Percentiles rank a stretch among this genome's conserved stretches.
Evolutionary conservation across 2,888 invertebrate genomes (phyloP).

Genomic region (Pheosia tremula): DNA sequence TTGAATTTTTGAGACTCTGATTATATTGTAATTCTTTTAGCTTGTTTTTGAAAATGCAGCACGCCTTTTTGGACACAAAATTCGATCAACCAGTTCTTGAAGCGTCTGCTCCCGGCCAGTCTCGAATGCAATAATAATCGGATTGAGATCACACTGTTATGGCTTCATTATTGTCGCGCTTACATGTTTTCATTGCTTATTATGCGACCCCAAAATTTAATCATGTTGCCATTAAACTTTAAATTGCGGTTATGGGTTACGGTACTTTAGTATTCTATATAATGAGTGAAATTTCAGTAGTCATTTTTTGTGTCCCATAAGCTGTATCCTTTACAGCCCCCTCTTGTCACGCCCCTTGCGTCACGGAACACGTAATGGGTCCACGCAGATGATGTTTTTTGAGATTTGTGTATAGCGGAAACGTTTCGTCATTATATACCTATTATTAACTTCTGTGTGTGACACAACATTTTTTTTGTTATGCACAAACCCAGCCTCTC

Average conservation of each 20-base stretch:
- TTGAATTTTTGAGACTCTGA: conserved; percentile 50
- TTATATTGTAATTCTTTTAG: conserved; percentile 55
- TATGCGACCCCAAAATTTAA: conserved; percentile 35
- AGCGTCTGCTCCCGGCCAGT: conserved; percentile 38
- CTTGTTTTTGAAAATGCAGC: conserved; percentile 45
- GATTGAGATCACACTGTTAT: conserved; percentile 53
- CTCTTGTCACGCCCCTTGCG: conserved; percentile 47
- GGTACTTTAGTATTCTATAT: conserved; percentile 31
- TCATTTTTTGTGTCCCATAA: conserved; percentile 34
- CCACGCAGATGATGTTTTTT: conserved; percentile 62
- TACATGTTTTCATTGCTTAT: conserved; percentile 35
- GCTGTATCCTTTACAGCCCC: conserved; percentile 29
- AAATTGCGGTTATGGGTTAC: conserved; percentile 36
- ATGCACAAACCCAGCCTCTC: conserved; percentile 68
- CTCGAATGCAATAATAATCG: conserved; percentile 46
- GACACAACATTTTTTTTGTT: conserved; percentile 72
- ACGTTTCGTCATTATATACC: conserved; percentile 78
- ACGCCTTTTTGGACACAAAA: conserved; percentile 41
- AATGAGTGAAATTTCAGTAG: conserved; percentile 31
- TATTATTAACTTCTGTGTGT: conserved; percentile 73
- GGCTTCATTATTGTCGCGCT: conserved; percentile 47
- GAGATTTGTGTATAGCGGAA: conserved; percentile 75
- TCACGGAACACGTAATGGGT: conserved; percentile 63
- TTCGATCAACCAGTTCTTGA: conserved; percentile 42
- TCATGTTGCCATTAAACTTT: conserved; percentile 33